phyloP scores from a whole-genome alignment of 2,888 invertebrate genomes.

The Linnaemya vulpina region DNA sequence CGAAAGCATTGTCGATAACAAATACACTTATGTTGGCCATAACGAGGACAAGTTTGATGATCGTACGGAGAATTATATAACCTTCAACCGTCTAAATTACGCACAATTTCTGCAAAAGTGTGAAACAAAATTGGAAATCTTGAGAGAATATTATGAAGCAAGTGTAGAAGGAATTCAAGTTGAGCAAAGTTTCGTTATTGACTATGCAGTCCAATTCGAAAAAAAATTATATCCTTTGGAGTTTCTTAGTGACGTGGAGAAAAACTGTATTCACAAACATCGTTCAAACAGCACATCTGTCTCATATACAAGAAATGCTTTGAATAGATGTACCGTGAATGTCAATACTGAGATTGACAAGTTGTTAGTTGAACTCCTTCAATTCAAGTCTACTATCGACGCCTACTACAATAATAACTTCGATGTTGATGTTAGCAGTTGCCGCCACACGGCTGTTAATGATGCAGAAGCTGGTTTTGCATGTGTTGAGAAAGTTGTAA shows the following conservation, averaged over 20 bases:
- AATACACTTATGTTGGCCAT: too few species aligned
- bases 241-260: slow-evolving; percentile 52
- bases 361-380: background rate
- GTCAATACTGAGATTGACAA: slow-evolving; percentile 10
- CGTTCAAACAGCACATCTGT: slow-evolving; percentile 38
- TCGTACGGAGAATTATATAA: slow-evolving; percentile 1
- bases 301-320: background rate
- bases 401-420: too few species aligned
- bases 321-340: slow-evolving; percentile 40
- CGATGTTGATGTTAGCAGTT: too few species aligned
- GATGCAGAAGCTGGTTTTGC: too few species aligned
- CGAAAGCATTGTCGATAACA: background rate
- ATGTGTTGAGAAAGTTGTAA: too few species aligned
- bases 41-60: background rate
- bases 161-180: slow-evolving; percentile 40
- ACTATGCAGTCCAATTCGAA: slow-evolving; percentile 35
- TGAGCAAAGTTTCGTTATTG: slow-evolving; percentile 31
- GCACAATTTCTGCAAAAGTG: background rate
- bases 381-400: too few species aligned
- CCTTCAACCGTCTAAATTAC: background rate
- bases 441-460: too few species aligned
- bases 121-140: slow-evolving; percentile 37
- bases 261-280: slow-evolving; percentile 67
- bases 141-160: background rate
- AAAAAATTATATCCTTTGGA: slow-evolving; percentile 51